Percentiles rank a stretch among this genome's conserved stretches.
Conservation (phyloP, 2,113 vertebrate species). For the Centropristis striata region DNA sequence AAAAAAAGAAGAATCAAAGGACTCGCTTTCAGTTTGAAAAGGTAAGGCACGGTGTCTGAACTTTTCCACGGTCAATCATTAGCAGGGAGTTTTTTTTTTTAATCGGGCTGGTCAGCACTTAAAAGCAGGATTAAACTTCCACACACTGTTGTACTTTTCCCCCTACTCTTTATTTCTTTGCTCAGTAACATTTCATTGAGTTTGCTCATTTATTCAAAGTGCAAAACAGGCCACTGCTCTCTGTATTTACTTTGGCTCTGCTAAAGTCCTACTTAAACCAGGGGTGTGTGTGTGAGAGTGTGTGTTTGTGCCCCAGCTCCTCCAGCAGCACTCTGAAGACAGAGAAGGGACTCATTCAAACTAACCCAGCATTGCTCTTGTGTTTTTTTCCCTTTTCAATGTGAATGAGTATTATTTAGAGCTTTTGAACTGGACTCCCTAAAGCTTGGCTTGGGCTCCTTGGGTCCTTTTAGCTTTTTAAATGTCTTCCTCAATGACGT, state of each 20-base stretch:
- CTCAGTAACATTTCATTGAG: slow-evolving; percentile 43
- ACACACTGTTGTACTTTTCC: slow-evolving; percentile 12
- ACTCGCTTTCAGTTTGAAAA: slow-evolving; percentile 45
- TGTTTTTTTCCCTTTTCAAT: slow-evolving; percentile 15
- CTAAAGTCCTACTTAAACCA: slow-evolving; percentile 17
- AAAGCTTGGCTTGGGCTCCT: slow-evolving; percentile 15
- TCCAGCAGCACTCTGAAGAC: slow-evolving; percentile 32
- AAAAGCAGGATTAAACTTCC: slow-evolving; percentile 46
- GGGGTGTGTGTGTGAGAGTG: slow-evolving; percentile 23
- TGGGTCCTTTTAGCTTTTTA: slow-evolving; percentile 33
- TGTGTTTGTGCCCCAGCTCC: slow-evolving; percentile 24
- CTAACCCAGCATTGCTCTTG: slow-evolving; percentile 39
- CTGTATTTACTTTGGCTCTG: slow-evolving; percentile 72
- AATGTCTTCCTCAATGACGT: slow-evolving; percentile 54
- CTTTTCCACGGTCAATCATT: slow-evolving; percentile 32
- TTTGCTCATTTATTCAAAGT: slow-evolving; percentile 47
- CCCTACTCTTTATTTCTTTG: slow-evolving; percentile 5
- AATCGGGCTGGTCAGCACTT: slow-evolving; percentile 37
- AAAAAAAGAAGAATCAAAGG: slow-evolving; percentile 11
- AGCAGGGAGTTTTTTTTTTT: slow-evolving; percentile 22
- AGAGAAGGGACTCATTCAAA: slow-evolving; percentile 73
- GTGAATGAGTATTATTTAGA: slow-evolving; percentile 42
- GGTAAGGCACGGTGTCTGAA: slow-evolving; percentile 63
- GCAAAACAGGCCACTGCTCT: slow-evolving; percentile 56
- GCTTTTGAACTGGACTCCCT: slow-evolving; percentile 6